Percentiles rank a stretch among this genome's conserved stretches.
phyloP scores from a whole-genome alignment of 2,888 invertebrate species.

The Toxonevra muliebris region DNA sequence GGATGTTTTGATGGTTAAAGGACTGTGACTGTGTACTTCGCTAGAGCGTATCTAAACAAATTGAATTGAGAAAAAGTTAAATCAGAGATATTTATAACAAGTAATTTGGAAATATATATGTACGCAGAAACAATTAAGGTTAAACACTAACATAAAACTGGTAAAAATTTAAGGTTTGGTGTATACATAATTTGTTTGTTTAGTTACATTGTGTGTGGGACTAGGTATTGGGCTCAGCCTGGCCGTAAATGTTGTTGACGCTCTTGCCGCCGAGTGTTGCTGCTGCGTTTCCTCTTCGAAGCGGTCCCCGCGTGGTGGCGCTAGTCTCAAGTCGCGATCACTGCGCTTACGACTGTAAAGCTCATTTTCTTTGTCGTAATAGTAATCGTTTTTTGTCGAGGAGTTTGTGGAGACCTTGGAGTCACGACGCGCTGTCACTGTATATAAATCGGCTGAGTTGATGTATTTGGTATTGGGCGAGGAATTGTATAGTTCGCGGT shows the following conservation, averaged over 20 bases:
- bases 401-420: constrained; percentile 53
- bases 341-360: constrained; percentile 54
- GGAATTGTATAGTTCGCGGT: constrained; percentile 47
- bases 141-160: not conserved
- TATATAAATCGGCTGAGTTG: constrained; percentile 59
- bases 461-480: constrained; percentile 58
- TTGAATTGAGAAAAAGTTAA: not conserved
- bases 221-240: constrained; percentile 62
- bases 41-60: constrained; percentile 60
- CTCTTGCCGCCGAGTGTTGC: constrained; percentile 37
- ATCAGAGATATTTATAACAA: constrained; percentile 6
- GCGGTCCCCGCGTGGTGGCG: constrained; percentile 61
- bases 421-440: constrained; percentile 57
- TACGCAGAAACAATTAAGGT: constrained; percentile 22
- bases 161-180: constrained; percentile 19
- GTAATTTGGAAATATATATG: constrained; percentile 21
- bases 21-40: constrained; percentile 62
- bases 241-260: constrained; percentile 45
- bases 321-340: constrained; percentile 56
- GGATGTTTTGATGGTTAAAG: constrained; percentile 63
- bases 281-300: constrained; percentile 45
- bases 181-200: constrained; percentile 35
- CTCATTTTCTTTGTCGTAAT: constrained; percentile 65
- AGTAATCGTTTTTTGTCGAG: constrained; percentile 60
- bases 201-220: constrained; percentile 65